Base-by-base conservation (phyloP, 2,113 vertebrate genomes). In the Elephantulus edwardii region DNA sequence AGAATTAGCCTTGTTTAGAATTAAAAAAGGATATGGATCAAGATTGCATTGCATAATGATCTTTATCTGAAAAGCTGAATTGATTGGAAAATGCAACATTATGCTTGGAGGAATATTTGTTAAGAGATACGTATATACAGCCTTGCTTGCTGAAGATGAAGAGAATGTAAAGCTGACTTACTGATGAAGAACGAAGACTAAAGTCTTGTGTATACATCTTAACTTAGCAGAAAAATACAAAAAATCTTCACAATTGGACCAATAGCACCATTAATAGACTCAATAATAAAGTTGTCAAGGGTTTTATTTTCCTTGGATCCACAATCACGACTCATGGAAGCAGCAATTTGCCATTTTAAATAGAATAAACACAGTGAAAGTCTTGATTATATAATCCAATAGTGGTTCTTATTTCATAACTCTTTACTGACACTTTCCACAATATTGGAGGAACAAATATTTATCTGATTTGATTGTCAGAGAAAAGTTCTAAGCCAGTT, bases 401-500 rank as follows among this genome's bases (percentile, higher is more conserved):
- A 20, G 3, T 38, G 16, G 33, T 50, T 82, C 68, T 52, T 38
- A 42, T 42, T 48, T 81, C 24, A 40, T 35, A 46, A 11, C 13
- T 26, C 5, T 52, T 42, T 30, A 20, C 2, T 48, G n/a, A 76
- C 1, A 26, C 56, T 56, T 91, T 66, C 56, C 3, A 0, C 11
- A 14, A 12, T 78, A 11, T 35, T 91, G 70, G 66, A 78, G 26
- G 10, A 17, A 83, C 42, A 82, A 42, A 88, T 50, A 30, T 26
- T 82, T 79, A 17, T 66, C 79, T n/a, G 56, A 82, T n/a, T 68
- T 77, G 19, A 66, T 16, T 58, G 30, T 78, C 74, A 75, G 56
- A 91, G 85, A 58, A 76, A 86, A 56, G 24, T 75, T 82, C 38
- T 38, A 90, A 46, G 71, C 14, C 19, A 26, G 62, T 66, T 89